Conservation (phyloP, 23 tunicate species). For the Phallusia fumigata region DNA sequence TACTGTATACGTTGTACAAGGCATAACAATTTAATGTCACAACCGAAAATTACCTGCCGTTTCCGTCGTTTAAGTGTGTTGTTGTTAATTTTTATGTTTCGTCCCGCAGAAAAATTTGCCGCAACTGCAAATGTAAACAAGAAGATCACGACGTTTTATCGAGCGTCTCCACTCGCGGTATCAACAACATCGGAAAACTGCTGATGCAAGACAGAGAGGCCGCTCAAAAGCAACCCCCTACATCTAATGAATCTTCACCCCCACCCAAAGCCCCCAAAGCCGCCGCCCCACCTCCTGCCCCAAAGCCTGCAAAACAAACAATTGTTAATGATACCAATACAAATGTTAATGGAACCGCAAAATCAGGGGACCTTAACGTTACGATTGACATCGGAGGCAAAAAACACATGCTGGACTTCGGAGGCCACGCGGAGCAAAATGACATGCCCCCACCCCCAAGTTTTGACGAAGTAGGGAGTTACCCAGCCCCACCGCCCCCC, state of each 20-base stretch:
- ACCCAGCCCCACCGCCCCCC: slow-evolving; percentile 57
- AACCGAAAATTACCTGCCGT: too few relatives aligned
- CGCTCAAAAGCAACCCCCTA: not conserved
- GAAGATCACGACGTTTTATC: slow-evolving; percentile 86
- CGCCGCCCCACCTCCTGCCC: slow-evolving; percentile 37
- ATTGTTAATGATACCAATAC: not conserved
- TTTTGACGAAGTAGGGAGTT: slow-evolving; percentile 19
- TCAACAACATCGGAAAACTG: slow-evolving; percentile 84
- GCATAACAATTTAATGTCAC: too few relatives aligned
- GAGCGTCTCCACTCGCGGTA: slow-evolving; percentile 70
- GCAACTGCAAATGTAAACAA: slow-evolving; percentile 91
- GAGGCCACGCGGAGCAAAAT: slow-evolving; percentile 25
- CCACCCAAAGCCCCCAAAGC: not conserved
- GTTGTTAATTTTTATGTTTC: not conserved
- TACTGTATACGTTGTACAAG: too few relatives aligned
- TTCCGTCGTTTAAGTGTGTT: too few relatives aligned
- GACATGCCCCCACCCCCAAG: slow-evolving; percentile 60
- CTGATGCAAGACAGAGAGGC: slow-evolving; percentile 77
- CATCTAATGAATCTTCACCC: slow-evolving; percentile 3
- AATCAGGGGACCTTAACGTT: slow-evolving; percentile 28
- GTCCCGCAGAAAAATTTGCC: slow-evolving; percentile 77
- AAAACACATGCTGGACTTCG: slow-evolving; percentile 62
- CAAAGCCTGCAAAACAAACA: slow-evolving; percentile 29
- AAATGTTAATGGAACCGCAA: not conserved
- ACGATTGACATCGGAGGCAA: slow-evolving; percentile 76